Evolutionary conservation across 2,888 invertebrate genomes (phyloP), one percentile per base, ranked within the genome.

Genomic region (Tillus elongatus): DNA sequence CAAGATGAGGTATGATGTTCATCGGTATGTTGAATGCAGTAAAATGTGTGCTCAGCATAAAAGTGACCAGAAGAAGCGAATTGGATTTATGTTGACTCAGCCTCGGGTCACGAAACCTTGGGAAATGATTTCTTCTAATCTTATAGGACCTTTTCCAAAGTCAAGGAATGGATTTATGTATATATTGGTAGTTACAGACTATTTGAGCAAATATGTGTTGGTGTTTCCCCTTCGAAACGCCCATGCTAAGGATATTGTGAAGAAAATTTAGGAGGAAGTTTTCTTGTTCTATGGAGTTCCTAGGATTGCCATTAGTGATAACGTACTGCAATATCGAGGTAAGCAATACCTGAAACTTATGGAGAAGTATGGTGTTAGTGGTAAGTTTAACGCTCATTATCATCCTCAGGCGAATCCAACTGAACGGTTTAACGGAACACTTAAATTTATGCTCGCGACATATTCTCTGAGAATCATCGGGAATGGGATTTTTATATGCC

Each of bases 381-480:
- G n/a, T n/a, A n/a, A n/a, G n/a, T n/a, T n/a, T n/a, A n/a, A n/a
- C 13, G 1, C 39, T n/a, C n/a, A 44, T 4, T 58, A 59, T 35
- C 41, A 49, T 10, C 47, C 54, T 0, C 55, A 59, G 28, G 50
- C 46, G 3, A 59, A 61, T 36, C 53, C 55, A 0, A 52, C 51
- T 0, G 58, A 60, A 37, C 11, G 56, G 3, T 43, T 49, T 0
- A 58, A 57, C 30, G 33, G 51, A 11, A 51, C 52, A 0, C 13
- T 58, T 3, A 55, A 56, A 37, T 52, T 53, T 1, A 54, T 59
- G 50, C 43, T 59, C 1, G 19, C 48, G 1, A 35, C 53, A 3
- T 57, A 47, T 32, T 56, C 1, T 31, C 16, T 0, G 41, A 44
- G 1, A 45, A 52, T 30, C 57, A 58, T 26, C 16, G 47, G 3